A percentile compares a stretch with the other conserved stretches of the same genome.
Evolutionary conservation across 2,113 vertebrate species (phyloP).

Genomic region (Neolamprologus sp.): DNA sequence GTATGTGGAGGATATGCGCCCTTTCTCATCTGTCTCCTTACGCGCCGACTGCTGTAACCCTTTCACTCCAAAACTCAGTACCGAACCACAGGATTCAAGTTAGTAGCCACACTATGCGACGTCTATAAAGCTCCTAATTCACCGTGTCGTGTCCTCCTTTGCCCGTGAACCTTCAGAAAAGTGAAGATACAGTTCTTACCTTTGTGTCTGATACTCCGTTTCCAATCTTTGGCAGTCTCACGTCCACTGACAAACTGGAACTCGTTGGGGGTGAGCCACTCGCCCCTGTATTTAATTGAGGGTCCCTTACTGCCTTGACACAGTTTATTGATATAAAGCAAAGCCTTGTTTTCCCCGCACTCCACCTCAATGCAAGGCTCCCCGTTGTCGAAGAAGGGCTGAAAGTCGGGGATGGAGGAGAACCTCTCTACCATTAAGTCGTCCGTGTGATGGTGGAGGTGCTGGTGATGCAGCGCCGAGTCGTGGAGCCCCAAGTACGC

Average conservation of each 20-base stretch:
- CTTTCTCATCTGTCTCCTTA: constrained; percentile 49
- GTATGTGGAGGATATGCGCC: constrained; percentile 25
- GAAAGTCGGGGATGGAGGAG: constrained; percentile 89
- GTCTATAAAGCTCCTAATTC: not conserved
- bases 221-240: constrained; percentile 98
- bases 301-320: constrained; percentile 97
- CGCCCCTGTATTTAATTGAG: constrained; percentile 93
- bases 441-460: constrained; percentile 79
- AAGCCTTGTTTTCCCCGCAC: constrained; percentile 94
- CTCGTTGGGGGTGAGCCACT: constrained; percentile 98
- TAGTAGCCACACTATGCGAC: not conserved
- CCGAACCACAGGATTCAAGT: constrained; percentile 21
- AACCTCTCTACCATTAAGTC: constrained; percentile 90
- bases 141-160: not conserved
- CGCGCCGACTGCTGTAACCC: constrained; percentile 63
- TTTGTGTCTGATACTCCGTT: constrained; percentile 96
- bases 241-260: constrained; percentile 98
- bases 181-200: constrained; percentile 67
- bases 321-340: constrained; percentile 95
- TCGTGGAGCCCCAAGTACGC: constrained; percentile 82
- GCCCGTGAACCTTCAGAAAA: not conserved
- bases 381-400: constrained; percentile 92
- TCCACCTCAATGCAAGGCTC: constrained; percentile 98
- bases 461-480: constrained; percentile 72
- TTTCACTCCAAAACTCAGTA: constrained; percentile 59